Evolutionary conservation across 2,113 vertebrate genomes (phyloP).

Genomic region (rat (Rattus norvegicus)): DNA sequence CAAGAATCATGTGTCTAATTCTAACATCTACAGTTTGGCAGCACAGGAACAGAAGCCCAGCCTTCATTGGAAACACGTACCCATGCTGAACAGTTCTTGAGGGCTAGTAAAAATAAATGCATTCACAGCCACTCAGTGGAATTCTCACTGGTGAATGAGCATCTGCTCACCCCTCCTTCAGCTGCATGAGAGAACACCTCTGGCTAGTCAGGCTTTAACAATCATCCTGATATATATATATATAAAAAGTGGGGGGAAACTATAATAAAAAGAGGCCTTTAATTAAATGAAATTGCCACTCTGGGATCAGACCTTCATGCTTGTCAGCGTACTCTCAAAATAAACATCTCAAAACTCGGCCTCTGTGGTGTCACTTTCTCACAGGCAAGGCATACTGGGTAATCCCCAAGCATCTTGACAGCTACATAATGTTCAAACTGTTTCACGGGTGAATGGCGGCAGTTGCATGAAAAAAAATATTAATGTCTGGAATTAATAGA

Average conservation of each 20-base stretch:
- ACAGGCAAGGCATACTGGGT: slow-evolving; percentile 93
- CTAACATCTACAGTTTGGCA: neutral
- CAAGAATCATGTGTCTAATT: accelerated
- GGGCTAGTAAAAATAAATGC: slow-evolving; percentile 41
- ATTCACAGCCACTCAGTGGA: slow-evolving; percentile 33
- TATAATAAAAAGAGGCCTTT: slow-evolving; percentile 92
- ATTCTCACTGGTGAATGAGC: neutral
- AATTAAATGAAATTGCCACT: slow-evolving; percentile 93
- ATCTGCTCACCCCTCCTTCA: neutral
- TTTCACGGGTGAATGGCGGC: slow-evolving; percentile 92
- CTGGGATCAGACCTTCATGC: slow-evolving; percentile 96
- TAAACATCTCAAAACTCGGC: slow-evolving; percentile 96
- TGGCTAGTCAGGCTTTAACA: slow-evolving; percentile 59
- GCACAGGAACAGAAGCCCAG: neutral
- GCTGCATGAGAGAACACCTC: slow-evolving; percentile 47
- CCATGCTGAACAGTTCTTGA: neutral
- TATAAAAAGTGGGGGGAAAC: neutral
- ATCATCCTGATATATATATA: slow-evolving; percentile 45
- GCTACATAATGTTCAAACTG: slow-evolving; percentile 95
- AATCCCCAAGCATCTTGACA: slow-evolving; percentile 98
- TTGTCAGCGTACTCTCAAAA: slow-evolving; percentile 97
- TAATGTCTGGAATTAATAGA: slow-evolving; percentile 92
- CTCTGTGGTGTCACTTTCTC: slow-evolving; percentile 92
- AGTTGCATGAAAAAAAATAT: slow-evolving; percentile 91
- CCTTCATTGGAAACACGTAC: neutral